Evolutionary conservation across 2,888 invertebrate species (phyloP).

Genomic region (Anaspis maculata): DNA sequence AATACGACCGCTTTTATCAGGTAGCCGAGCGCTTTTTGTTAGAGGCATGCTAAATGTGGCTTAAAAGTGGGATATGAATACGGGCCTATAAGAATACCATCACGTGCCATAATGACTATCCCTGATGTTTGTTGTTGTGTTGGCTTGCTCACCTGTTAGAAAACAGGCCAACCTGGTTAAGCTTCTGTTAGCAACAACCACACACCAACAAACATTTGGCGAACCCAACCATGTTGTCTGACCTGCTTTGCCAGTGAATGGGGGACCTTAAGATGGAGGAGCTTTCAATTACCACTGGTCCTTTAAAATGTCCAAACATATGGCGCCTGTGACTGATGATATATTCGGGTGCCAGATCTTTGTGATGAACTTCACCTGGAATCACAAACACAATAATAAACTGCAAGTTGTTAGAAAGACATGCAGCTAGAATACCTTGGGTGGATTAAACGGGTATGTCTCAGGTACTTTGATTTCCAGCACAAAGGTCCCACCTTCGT

Average conservation of each 20-base stretch:
- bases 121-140: too few relatives aligned
- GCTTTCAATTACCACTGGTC: constrained; percentile 70
- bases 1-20: too few relatives aligned
- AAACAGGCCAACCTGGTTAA: too few relatives aligned
- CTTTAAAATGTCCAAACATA: constrained; percentile 97
- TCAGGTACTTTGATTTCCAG: constrained; percentile 97
- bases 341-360: constrained; percentile 99
- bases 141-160: too few relatives aligned
- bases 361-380: constrained; percentile 89
- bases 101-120: too few relatives aligned
- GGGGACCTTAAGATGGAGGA: background rate
- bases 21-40: too few relatives aligned
- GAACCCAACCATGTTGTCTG: too few relatives aligned
- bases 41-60: too few relatives aligned
- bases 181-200: too few relatives aligned
- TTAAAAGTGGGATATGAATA: too few relatives aligned
- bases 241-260: too few relatives aligned
- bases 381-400: constrained; percentile 3
- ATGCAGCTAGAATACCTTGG: constrained; percentile 83
- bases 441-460: constrained; percentile 98
- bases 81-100: too few relatives aligned
- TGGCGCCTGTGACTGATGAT: constrained; percentile 95
- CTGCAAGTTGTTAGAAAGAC: background rate
- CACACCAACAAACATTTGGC: background rate
- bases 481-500: constrained; percentile 90